A percentile compares a stretch with the other conserved stretches of the same genome.
phyloP scores from a whole-genome alignment of 2,113 vertebrate species.

The Puntigrus tetrazona region DNA sequence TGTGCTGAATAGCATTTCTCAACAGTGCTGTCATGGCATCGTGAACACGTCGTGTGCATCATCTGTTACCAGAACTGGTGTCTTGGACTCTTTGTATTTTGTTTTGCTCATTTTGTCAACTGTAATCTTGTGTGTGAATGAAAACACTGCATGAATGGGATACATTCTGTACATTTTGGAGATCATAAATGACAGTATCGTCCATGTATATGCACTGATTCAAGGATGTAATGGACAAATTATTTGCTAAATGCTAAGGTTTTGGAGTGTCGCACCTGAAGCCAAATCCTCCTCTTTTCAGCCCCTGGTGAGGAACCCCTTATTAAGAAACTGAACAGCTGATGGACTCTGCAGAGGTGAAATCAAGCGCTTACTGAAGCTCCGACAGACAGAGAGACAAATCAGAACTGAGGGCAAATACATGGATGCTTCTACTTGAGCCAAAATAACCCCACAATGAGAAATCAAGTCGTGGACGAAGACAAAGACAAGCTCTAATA shows the following conservation, averaged over 20 bases:
- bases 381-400: slow-evolving; percentile 56
- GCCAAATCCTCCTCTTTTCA: slow-evolving; percentile 98
- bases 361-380: slow-evolving; percentile 66
- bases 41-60: slow-evolving; percentile 15
- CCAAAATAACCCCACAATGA: slow-evolving; percentile 62
- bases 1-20: slow-evolving; percentile 37
- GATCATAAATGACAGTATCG: neutral
- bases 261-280: slow-evolving; percentile 91
- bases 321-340: slow-evolving; percentile 99
- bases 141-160: slow-evolving; percentile 45
- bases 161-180: slow-evolving; percentile 5
- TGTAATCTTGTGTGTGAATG: slow-evolving; percentile 25
- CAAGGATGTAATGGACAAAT: slow-evolving; percentile 25
- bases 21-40: slow-evolving; percentile 17
- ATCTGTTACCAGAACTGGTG: slow-evolving; percentile 39
- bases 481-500: slow-evolving; percentile 50
- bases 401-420: slow-evolving; percentile 64
- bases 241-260: slow-evolving; percentile 47
- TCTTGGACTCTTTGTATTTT: slow-evolving; percentile 3
- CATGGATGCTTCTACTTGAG: slow-evolving; percentile 63
- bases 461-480: slow-evolving; percentile 60
- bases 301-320: slow-evolving; percentile 98
- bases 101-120: slow-evolving; percentile 24
- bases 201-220: slow-evolving; percentile 9
- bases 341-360: slow-evolving; percentile 73